Evolutionary conservation across 1,140 invertebrate species (phyloP), one percentile per base, ranked within the genome.

Genomic region (Lepidurus packardi): DNA sequence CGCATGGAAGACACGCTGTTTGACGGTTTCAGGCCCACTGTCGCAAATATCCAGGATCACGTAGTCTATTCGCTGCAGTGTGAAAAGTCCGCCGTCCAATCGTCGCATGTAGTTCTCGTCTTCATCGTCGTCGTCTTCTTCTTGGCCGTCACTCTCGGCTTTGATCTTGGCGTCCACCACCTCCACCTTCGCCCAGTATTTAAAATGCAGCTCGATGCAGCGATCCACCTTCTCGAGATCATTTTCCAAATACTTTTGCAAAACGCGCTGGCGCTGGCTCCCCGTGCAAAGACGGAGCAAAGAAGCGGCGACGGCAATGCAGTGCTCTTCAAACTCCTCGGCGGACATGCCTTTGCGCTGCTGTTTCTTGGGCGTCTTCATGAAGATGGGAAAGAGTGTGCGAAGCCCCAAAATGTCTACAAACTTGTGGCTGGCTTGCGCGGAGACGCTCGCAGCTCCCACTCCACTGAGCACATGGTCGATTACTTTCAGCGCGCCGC

Each of bases 191-290:
- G 97, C 94, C 81, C 96, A 89, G 86, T 99, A 99, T 85, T 98
- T 98, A 82, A 99, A 97, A 87, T 99, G 97, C 73, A 99, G 87
- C 85, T 99, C 98, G 84, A 99, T 87, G 16, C 99, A 86, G 81
- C 98, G 86, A 84, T 99, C 98, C 0, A 99, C 94, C 88, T 99
- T 99, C 86, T 99, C 98, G 82, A 96, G 93, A 86, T 99, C 96
- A 84, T 98, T 98, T 87, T 99, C 98, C 1, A 92, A 94, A 85
- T 99, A 99, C 88, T 99, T 99, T 81, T 92, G 92, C 9, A 99
- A 84, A 43, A 99, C 86, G 77, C 98, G 87, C 83, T 97, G 93
- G 45, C 95, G 86, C 81, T 98, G 96, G 43, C 92, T 91, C 9
- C 94, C 93, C 83, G 92, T 92, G 84, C 94, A 97, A 83, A 98